A percentile compares a stretch with the other conserved stretches of the same genome.
These are phyloP conservation scores for Parnassius glacialis DNA, from an alignment of 2,888 invertebrate species.

Conservation along the genomic window DNA sequence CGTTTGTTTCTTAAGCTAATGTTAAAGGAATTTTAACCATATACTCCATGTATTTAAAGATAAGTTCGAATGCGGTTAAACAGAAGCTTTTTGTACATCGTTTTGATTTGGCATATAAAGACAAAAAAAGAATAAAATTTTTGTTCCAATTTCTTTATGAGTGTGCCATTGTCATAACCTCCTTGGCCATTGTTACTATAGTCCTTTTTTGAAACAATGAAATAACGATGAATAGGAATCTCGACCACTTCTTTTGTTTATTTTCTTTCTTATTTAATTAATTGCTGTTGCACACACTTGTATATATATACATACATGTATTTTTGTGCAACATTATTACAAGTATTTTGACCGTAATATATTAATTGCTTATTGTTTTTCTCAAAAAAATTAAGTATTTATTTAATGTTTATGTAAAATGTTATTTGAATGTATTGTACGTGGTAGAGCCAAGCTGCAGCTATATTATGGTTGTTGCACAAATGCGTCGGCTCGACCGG, in stretches of 20 bases:
- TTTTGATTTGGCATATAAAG: slow-evolving; percentile 44
- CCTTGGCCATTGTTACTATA: slow-evolving; percentile 41
- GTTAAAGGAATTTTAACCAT: not conserved
- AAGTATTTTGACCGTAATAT: too few relatives aligned
- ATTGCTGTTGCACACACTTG: not conserved
- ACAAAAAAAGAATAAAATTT: slow-evolving; percentile 49
- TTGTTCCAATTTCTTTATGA: slow-evolving; percentile 40
- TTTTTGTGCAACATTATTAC: too few relatives aligned
- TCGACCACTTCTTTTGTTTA: slow-evolving; percentile 7
- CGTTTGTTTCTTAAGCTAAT: not conserved
- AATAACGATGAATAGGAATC: slow-evolving; percentile 29
- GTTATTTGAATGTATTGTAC: too few relatives aligned
- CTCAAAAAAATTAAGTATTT: too few relatives aligned
- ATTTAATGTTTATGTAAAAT: too few relatives aligned
- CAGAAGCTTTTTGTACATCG: slow-evolving; percentile 43
- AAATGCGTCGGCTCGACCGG: too few relatives aligned
- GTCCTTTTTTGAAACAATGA: slow-evolving; percentile 44
- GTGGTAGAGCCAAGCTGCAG: too few relatives aligned
- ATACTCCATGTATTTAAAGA: not conserved
- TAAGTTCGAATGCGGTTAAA: slow-evolving; percentile 17
- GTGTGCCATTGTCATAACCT: too few relatives aligned
- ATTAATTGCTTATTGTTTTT: too few relatives aligned
- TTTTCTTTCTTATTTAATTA: not conserved
- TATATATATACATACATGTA: too few relatives aligned
- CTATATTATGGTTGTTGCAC: too few relatives aligned